Conservation (phyloP, 2,888 invertebrate species). For the Drosophila acutilabella region DNA sequence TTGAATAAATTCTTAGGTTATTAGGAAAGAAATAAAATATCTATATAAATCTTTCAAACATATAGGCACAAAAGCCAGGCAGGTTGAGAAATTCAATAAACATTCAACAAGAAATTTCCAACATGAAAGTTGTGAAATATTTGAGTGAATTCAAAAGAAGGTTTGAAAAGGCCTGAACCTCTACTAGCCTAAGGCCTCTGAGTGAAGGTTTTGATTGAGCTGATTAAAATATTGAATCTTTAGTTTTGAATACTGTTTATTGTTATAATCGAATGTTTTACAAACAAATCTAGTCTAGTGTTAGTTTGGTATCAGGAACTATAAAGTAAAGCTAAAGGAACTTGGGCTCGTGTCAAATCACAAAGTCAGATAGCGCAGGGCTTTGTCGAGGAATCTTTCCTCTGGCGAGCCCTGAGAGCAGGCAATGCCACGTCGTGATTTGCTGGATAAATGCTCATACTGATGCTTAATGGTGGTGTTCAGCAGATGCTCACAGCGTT, state of each 20-base stretch:
- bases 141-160: too few relatives aligned
- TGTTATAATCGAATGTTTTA: conserved; percentile 46
- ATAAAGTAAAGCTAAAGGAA: conserved; percentile 15
- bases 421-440: conserved; percentile 47
- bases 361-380: conserved; percentile 79
- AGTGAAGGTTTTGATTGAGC: too few relatives aligned
- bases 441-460: conserved; percentile 32
- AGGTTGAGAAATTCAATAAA: too few relatives aligned
- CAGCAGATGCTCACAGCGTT: conserved; percentile 53
- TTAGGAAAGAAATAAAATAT: too few relatives aligned
- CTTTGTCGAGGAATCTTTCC: conserved; percentile 75
- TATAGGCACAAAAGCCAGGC: too few relatives aligned
- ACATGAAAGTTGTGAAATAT: too few relatives aligned
- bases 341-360: conserved; percentile 32
- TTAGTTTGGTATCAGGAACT: background rate
- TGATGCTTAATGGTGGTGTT: conserved; percentile 43
- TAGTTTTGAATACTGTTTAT: background rate
- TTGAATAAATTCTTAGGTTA: background rate
- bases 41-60: too few relatives aligned
- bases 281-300: conserved; percentile 39
- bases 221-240: too few relatives aligned
- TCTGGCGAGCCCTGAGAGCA: conserved; percentile 49
- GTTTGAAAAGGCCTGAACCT: too few relatives aligned
- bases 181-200: too few relatives aligned
- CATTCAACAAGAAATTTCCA: too few relatives aligned